Evolutionary conservation across 2,888 invertebrate genomes (phyloP).

Genomic region (Lepetodrilus schrolli): DNA sequence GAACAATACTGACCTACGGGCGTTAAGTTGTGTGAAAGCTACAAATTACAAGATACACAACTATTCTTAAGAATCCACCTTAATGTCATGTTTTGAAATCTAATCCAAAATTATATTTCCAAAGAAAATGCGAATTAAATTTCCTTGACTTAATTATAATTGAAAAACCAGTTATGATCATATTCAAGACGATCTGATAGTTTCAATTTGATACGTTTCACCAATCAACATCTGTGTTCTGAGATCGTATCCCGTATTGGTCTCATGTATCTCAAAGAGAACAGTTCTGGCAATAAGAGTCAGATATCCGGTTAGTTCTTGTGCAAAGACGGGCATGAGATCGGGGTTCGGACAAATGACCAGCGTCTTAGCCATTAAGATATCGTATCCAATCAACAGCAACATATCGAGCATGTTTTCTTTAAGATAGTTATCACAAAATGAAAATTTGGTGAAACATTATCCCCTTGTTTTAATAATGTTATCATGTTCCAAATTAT

Average conservation of each 20-base stretch:
- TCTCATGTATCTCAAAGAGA: neutral
- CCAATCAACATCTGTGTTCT: neutral
- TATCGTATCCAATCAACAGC: neutral
- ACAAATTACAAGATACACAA: too few relatives aligned
- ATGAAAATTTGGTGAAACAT: neutral
- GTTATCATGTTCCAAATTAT: neutral
- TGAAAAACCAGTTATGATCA: neutral
- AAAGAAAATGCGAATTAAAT: neutral
- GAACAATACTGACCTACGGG: too few relatives aligned
- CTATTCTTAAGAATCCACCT: too few relatives aligned
- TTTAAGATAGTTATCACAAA: slow-evolving; percentile 2
- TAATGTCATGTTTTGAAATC: neutral
- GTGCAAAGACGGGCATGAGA: neutral
- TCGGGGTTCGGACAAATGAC: neutral
- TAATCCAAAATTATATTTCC: too few relatives aligned
- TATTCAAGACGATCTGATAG: neutral
- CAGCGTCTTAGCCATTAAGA: neutral
- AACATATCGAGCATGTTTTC: neutral
- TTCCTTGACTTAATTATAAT: neutral
- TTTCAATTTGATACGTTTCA: neutral
- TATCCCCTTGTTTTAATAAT: neutral
- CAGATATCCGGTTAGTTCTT: neutral
- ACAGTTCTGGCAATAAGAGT: neutral
- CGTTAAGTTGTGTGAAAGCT: too few relatives aligned
- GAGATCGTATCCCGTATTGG: neutral